Evolutionary conservation across 2,888 invertebrate species (phyloP), one percentile per base, ranked within the genome.

Genomic region (Petrolisthes manimaculis): DNA sequence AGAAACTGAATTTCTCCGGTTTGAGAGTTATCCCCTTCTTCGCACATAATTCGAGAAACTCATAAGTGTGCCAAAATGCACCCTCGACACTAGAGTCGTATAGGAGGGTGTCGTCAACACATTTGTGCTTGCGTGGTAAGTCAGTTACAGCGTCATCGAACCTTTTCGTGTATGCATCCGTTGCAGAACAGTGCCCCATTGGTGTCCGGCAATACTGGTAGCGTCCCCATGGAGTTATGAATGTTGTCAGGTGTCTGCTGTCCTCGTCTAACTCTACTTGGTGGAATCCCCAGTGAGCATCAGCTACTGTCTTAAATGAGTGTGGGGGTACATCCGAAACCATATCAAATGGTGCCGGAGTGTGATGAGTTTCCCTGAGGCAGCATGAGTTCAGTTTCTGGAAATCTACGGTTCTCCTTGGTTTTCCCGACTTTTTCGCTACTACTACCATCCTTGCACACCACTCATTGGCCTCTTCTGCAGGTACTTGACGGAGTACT

Each of bases 151-250:
- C 61, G 9, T 81, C 80, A 55, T 53, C 78, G 18, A 78, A 78
- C 21, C 78, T 37, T 53, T 78, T 37, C 51, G 18, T 53, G 78
- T 78, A 78, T 5, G 61, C 81, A n/a, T 79, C 55, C 1, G 53
- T 6, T 5, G 78, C 78, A 53, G 78, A 78, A 53, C 78, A 53
- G 78, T 78, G 78, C n/a, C 79, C 55, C 79, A 79, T 79, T 8
- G 79, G 79, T n/a, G 79, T 55, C 5, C 5, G 78, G 53, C 78
- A 53, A 9, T 78, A 78, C 18, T 53, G 37, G 54, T 18, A 83
- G 12, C 83, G 61, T 2, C 67, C 81, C 81, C 81, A 82, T 37
- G 81, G 81, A 4, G 67, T 67, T 37, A 83, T 83, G 55, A 82
- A 67, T 18, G 78, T 54, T 14, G 78, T 79, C 18, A 79, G 78